These are phyloP conservation scores for Aporophyla nigra DNA, from an alignment of 2,888 invertebrate species.

Conservation along the genomic window DNA sequence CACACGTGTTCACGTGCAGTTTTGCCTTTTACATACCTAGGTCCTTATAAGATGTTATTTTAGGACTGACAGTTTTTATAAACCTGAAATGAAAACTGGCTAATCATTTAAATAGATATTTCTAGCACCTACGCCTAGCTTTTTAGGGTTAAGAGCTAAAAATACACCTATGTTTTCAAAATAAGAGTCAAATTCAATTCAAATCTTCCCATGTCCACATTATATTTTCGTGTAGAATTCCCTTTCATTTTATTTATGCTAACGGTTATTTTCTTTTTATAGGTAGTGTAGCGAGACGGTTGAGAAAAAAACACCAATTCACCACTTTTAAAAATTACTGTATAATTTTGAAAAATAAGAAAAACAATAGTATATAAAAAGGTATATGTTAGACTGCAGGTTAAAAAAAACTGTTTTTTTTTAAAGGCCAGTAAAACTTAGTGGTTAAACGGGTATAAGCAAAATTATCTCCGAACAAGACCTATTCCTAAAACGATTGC, in stretches of 20 bases:
- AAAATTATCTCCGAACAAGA: too few relatives aligned
- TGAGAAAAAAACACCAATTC: too few relatives aligned
- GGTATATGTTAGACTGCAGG: too few relatives aligned
- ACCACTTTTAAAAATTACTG: too few relatives aligned
- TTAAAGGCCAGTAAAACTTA: too few relatives aligned
- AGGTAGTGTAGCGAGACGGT: too few relatives aligned
- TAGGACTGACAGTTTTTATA: not conserved
- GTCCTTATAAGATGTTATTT: not conserved
- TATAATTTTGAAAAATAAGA: too few relatives aligned
- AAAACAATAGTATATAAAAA: too few relatives aligned
- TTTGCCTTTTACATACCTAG: not conserved
- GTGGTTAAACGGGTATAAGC: too few relatives aligned
- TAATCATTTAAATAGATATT: not conserved
- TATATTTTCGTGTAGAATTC: slow-evolving; percentile 37
- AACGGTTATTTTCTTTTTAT: slow-evolving; percentile 50
- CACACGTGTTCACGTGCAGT: not conserved
- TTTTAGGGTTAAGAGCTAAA: not conserved
- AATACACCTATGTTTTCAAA: not conserved
- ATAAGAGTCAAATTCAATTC: slow-evolving; percentile 17
- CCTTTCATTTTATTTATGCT: slow-evolving; percentile 49
- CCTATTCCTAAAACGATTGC: too few relatives aligned
- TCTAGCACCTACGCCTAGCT: not conserved
- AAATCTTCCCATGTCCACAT: slow-evolving; percentile 4
- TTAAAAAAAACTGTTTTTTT: too few relatives aligned
- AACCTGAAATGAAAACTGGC: not conserved